Evolutionary conservation across 2,113 vertebrate species (phyloP), one percentile per base, ranked within the genome.

Genomic region (Eublepharis macularius): DNA sequence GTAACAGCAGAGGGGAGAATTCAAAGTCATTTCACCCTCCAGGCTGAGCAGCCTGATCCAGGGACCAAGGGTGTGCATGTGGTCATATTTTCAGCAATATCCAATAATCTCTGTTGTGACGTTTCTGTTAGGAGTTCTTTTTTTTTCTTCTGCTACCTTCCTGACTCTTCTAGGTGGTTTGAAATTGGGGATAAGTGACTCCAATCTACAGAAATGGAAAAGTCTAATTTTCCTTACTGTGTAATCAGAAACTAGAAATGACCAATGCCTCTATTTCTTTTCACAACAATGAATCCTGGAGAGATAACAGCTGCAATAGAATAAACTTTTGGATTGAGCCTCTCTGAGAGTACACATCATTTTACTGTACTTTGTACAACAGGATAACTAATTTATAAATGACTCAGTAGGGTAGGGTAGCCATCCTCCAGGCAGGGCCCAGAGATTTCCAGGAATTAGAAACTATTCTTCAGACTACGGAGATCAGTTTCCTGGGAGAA

Each of bases 181-280:
- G 68, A 80, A 85, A 47, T 80, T 63, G 76, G 29, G 51, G 36
- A 74, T 63, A 83, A 74, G 51, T 74, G 60, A 80, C 41, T 85
- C 7, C 76, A 47, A 80, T 80, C 51, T 85, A n/a, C 68, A 85
- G 68, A 79, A 85, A 80, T 85, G 51, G 57, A 47, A 79, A 85
- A 73, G 51, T 41, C n/a, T 57, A 76, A 80, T 47, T 80, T 80
- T 65, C 70, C 77, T 45, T 80, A 79, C 84, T 65, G 68, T 85
- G 76, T 85, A 74, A 63, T 80, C 77, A 73, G 45, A 80, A 80
- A 63, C 49, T 72, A 73, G 29, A 72, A 85, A 60, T 80, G 76
- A 32, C 41, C 68, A 57, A 39, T 60, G 39, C 51, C 43, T 63
- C n/a, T n/a, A 73, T 80, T 57, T 80, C 54, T 34, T 85, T 73